Evolutionary conservation across 2,888 invertebrate genomes (phyloP).

Genomic region (Cryptosula pallasiana): DNA sequence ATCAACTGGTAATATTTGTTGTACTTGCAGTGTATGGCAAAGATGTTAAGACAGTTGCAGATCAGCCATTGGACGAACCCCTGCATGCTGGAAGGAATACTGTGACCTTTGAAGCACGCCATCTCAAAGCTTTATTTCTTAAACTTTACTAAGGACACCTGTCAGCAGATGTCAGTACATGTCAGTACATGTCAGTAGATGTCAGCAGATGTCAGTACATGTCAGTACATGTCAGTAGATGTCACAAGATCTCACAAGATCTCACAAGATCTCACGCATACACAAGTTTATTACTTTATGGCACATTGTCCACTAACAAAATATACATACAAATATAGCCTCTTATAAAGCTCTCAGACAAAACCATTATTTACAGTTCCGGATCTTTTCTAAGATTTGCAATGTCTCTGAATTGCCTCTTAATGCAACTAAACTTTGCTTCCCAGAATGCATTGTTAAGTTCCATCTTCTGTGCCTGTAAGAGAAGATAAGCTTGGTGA

Average conservation of each 20-base stretch:
- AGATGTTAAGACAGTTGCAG: conserved; percentile 74
- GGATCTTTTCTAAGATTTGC: background rate
- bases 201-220: no score
- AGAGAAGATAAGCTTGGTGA: background rate
- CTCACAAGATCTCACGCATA: no score
- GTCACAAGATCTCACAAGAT: no score
- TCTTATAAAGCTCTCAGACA: background rate
- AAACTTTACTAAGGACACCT: conserved; percentile 40
- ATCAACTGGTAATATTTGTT: no score
- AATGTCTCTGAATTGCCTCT: background rate
- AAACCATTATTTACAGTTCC: background rate
- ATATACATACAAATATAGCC: background rate
- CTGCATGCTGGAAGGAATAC: conserved; percentile 74
- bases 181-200: no score
- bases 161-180: no score
- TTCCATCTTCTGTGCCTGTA: conserved; percentile 15
- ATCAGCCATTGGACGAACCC: conserved; percentile 70
- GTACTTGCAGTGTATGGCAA: conserved; percentile 81
- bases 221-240: no score
- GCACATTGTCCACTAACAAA: background rate
- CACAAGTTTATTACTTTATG: background rate
- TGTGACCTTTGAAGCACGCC: conserved; percentile 81
- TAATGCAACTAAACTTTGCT: background rate
- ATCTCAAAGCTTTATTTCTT: conserved; percentile 73
- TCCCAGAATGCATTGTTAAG: conserved; percentile 21